These are phyloP conservation scores for Cygnus atratus DNA, from an alignment of 2,113 vertebrate genomes.

Conservation along the genomic window DNA sequence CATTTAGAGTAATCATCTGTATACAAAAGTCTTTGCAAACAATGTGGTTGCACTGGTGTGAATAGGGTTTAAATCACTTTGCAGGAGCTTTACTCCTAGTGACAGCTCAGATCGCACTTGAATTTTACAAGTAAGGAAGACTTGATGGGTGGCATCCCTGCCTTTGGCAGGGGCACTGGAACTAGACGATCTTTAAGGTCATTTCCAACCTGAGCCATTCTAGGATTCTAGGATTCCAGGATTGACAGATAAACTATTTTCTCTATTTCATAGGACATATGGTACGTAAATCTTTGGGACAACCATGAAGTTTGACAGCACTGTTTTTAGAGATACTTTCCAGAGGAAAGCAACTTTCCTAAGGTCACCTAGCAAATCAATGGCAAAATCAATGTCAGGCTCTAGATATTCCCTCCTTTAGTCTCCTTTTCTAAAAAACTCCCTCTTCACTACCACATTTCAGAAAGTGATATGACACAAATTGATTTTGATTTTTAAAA, in stretches of 20 bases:
- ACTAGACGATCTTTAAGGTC: too few species aligned
- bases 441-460: neutral
- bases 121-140: neutral
- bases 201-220: too few species aligned
- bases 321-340: neutral
- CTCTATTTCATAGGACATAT: neutral
- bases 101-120: neutral
- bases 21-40: neutral
- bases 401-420: neutral
- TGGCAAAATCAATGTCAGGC: neutral
- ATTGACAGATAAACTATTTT: neutral
- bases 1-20: neutral
- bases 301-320: neutral
- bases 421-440: neutral
- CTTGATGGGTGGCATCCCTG: too few species aligned
- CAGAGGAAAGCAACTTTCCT: neutral
- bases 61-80: neutral
- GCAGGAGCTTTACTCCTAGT: neutral
- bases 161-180: too few species aligned
- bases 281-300: neutral
- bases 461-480: neutral
- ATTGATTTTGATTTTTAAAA: neutral
- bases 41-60: accelerated
- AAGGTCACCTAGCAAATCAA: neutral
- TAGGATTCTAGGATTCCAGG: neutral